A percentile compares a stretch with the other conserved stretches of the same genome.
phyloP scores from a whole-genome alignment of 2,113 vertebrate genomes.

The Gopherus flavomarginatus region DNA sequence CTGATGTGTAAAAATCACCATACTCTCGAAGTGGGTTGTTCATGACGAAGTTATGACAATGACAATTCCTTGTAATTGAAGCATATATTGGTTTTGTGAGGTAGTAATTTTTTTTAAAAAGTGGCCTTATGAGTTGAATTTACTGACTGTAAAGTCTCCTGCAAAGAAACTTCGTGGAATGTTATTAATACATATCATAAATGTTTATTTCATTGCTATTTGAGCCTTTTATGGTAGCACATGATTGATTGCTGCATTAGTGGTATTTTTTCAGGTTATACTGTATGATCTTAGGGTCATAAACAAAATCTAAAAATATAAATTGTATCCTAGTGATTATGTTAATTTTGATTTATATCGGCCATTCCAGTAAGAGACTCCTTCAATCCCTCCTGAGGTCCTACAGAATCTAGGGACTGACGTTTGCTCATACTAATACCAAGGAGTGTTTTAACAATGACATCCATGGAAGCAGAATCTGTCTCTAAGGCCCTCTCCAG shows the following conservation, averaged over 20 bases:
- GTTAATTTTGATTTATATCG: neutral
- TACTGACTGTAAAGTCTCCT: neutral
- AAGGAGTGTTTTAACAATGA: neutral
- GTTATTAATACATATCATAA: neutral
- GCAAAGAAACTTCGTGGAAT: neutral
- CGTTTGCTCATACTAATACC: neutral
- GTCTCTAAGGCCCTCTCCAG: neutral
- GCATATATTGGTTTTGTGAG: neutral
- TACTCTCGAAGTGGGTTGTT: neutral
- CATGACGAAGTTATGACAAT: neutral
- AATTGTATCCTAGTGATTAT: neutral
- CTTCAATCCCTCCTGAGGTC: neutral
- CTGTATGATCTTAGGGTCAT: neutral
- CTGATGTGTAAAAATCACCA: neutral
- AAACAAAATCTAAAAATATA: neutral
- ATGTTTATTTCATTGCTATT: neutral
- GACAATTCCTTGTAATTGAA: neutral
- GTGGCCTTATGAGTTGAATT: neutral
- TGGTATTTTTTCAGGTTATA: neutral
- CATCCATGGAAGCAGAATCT: neutral
- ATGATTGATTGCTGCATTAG: neutral
- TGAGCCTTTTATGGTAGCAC: neutral
- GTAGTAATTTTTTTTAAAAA: neutral
- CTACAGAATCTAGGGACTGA: neutral
- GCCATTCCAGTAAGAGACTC: neutral